These are phyloP conservation scores for Metridium senile DNA, from an alignment of 92 coral and sea anemone species.

Conservation along the genomic window DNA sequence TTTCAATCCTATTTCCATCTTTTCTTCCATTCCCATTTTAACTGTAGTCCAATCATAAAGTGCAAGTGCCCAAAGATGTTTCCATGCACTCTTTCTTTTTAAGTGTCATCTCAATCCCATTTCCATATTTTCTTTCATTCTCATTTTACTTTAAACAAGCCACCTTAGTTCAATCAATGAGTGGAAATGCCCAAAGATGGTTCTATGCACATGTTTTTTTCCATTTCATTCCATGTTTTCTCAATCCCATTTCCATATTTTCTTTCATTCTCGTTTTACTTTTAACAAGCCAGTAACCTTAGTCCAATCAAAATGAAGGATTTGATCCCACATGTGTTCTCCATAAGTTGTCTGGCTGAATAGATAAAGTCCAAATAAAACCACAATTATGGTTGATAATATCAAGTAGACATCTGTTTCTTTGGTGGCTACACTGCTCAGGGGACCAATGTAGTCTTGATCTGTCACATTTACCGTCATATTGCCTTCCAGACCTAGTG, in stretches of 20 bases:
- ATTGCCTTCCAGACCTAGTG: slow-evolving; percentile 83
- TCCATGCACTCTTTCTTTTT: too few species aligned
- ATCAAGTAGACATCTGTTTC: slow-evolving; percentile 72
- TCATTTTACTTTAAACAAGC: slow-evolving; percentile 46
- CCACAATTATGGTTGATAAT: slow-evolving; percentile 58
- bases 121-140: too few species aligned
- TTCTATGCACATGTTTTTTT: too few species aligned
- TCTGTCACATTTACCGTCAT: slow-evolving; percentile 56
- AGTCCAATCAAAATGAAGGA: slow-evolving; percentile 50
- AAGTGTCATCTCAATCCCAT: too few species aligned
- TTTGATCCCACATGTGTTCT: slow-evolving; percentile 36
- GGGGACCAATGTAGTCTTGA: slow-evolving; percentile 80
- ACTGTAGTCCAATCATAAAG: too few species aligned
- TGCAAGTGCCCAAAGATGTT: too few species aligned
- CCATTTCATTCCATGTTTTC: too few species aligned
- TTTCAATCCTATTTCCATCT: too few species aligned
- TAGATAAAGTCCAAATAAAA: slow-evolving; percentile 57
- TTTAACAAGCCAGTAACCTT: slow-evolving; percentile 44
- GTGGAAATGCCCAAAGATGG: too few species aligned
- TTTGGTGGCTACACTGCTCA: slow-evolving; percentile 60
- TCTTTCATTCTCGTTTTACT: slow-evolving; percentile 39
- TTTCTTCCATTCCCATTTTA: too few species aligned
- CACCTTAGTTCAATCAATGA: too few species aligned
- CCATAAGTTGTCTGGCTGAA: slow-evolving; percentile 69
- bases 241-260: too few species aligned